Percentiles rank a stretch among this genome's conserved stretches.
phyloP scores from a whole-genome alignment of 2,113 vertebrate genomes.

The Cyphomyrus discorhynchus region DNA sequence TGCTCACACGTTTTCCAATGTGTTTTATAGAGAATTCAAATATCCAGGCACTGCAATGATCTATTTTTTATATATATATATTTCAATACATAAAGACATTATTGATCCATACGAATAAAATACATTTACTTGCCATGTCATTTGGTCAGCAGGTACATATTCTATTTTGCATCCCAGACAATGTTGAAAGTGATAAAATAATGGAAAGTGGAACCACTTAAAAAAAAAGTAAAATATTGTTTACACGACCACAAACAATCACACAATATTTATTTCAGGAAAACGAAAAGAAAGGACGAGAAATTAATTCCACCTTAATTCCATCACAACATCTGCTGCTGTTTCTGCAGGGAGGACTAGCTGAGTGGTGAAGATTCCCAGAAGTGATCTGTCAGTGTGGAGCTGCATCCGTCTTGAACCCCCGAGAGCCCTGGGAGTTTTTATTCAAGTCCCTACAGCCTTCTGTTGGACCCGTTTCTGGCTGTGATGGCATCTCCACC shows the following conservation, averaged over 20 bases:
- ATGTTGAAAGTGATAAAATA: constrained; percentile 49
- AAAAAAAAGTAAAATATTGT: constrained; percentile 49
- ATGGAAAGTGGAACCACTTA: constrained; percentile 30
- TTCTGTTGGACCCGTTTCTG: background rate
- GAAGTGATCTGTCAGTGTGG: background rate
- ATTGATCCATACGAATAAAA: constrained; percentile 82
- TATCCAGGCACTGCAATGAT: constrained; percentile 93
- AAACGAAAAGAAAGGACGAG: constrained; percentile 31
- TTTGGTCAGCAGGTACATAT: constrained; percentile 82
- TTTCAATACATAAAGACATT: constrained; percentile 81
- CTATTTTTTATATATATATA: constrained; percentile 48
- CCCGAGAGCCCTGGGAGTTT: background rate
- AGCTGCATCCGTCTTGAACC: constrained; percentile 9
- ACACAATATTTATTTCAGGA: constrained; percentile 41
- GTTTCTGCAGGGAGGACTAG: constrained; percentile 1
- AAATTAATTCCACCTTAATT: constrained; percentile 38
- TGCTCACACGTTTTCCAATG: constrained; percentile 85
- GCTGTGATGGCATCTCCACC: background rate
- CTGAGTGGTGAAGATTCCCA: constrained; percentile 3
- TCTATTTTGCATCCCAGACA: constrained; percentile 73
- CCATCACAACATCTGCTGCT: constrained; percentile 29
- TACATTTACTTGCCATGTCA: constrained; percentile 88
- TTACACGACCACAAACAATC: constrained; percentile 60
- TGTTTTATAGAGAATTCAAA: constrained; percentile 67
- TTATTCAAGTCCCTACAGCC: background rate